Evolutionary conservation across 2,113 vertebrate genomes (phyloP).

Genomic region (Triplophysa dalaica): DNA sequence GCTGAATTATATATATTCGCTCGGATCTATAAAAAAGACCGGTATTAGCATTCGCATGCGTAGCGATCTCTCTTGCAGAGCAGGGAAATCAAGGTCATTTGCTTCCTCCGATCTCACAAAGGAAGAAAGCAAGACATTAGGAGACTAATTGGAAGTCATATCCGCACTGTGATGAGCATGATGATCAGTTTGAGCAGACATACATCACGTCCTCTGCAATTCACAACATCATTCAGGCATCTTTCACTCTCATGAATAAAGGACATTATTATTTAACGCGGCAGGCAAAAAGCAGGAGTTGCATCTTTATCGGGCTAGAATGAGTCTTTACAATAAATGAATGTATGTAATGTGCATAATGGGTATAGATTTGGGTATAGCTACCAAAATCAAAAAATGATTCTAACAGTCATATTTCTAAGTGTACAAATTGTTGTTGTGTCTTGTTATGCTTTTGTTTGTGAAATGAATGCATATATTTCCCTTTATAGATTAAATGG

Average conservation of each 20-base stretch:
- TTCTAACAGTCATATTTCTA: no score
- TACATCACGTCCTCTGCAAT: constrained; percentile 6
- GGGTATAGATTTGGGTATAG: no score
- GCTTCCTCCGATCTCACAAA: constrained; percentile 20
- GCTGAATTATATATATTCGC: constrained; percentile 48
- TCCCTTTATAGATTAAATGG: no score
- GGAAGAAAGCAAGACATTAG: constrained; percentile 8
- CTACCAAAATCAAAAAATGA: no score
- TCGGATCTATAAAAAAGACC: constrained; percentile 49
- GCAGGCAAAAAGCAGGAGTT: no score
- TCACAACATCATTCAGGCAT: constrained; percentile 19
- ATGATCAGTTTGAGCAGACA: constrained; percentile 9
- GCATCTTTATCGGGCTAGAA: no score
- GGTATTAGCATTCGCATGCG: constrained; percentile 46
- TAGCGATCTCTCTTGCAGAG: neutral
- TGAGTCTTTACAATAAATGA: no score
- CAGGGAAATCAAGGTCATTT: constrained; percentile 25
- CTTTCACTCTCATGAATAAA: constrained; percentile 34
- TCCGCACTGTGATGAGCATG: constrained; percentile 16
- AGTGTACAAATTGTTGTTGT: no score
- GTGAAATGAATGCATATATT: no score
- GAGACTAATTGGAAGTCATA: constrained; percentile 20
- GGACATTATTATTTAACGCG: neutral
- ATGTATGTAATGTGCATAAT: no score
- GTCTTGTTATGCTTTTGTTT: no score